Conservation (phyloP, 2,797 vertebrate genomes). For the Aeoliscus strigatus region DNA sequence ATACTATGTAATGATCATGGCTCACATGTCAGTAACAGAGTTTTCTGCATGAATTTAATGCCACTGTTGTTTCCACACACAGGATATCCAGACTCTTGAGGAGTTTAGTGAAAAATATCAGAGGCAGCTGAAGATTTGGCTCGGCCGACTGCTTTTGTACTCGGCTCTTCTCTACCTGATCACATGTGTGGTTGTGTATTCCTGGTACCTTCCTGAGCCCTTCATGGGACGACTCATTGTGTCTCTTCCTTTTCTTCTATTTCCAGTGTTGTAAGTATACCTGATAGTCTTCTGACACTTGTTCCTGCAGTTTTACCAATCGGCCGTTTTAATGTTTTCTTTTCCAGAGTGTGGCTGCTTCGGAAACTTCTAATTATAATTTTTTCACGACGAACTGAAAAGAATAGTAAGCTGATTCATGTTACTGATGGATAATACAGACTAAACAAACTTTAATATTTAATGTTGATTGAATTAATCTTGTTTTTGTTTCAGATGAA, state of each 20-base stretch:
- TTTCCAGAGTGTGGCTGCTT: conserved; percentile 85
- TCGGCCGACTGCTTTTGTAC: conserved; percentile 88
- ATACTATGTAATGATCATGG: too few species aligned
- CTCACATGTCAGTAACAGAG: too few species aligned
- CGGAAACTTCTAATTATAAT: conserved; percentile 87
- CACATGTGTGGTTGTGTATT: conserved; percentile 84
- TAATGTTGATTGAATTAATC: neutral
- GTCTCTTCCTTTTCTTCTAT: conserved; percentile 86
- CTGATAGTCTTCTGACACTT: too few species aligned
- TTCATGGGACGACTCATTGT: conserved; percentile 83
- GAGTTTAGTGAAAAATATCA: conserved; percentile 93
- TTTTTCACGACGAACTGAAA: conserved; percentile 90
- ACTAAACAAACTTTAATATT: neutral
- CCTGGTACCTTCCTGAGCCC: conserved; percentile 92
- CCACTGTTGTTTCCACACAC: conserved; percentile 5
- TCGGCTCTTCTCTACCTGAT: conserved; percentile 85
- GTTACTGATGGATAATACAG: neutral
- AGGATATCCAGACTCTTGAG: conserved; percentile 90
- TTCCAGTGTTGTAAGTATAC: conserved; percentile 92
- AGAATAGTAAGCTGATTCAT: conserved; percentile 82
- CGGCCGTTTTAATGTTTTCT: conserved; percentile 35
- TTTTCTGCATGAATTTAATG: conserved; percentile 3
- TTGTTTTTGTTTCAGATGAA: conserved; percentile 78
- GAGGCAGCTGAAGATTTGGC: conserved; percentile 88
- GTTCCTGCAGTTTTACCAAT: too few species aligned